Evolutionary conservation across 2,888 invertebrate species (phyloP).

Genomic region (Macaria liturata): DNA sequence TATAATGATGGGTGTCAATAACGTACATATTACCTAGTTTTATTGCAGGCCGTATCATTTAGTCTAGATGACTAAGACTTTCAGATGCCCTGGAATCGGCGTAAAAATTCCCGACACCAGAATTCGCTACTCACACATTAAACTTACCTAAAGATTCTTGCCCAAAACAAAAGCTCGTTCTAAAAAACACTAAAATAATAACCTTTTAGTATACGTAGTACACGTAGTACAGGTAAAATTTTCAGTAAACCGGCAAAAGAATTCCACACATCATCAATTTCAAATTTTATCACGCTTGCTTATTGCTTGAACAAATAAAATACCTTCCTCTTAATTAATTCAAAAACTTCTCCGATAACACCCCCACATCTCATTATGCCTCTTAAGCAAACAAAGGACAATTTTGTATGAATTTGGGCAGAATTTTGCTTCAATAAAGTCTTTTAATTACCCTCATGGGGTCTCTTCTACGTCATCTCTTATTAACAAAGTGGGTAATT

Average conservation of each 20-base stretch:
- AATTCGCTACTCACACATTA: too few species aligned
- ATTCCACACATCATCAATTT: background rate
- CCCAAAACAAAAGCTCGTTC: background rate
- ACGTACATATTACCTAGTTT: too few species aligned
- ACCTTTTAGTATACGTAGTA: too few species aligned
- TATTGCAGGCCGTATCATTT: too few species aligned
- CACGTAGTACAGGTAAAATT: background rate
- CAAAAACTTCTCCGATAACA: conserved; percentile 15
- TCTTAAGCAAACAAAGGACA: conserved; percentile 24
- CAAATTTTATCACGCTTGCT: background rate
- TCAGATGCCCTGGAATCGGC: too few species aligned
- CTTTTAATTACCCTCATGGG: conserved; percentile 22
- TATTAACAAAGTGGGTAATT: conserved; percentile 17
- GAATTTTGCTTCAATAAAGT: conserved; percentile 22
- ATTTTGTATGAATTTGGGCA: conserved; percentile 22
- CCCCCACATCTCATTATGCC: conserved; percentile 6
- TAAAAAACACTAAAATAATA: background rate
- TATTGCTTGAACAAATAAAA: conserved; percentile 1
- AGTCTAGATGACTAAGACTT: too few species aligned
- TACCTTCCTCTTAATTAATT: conserved; percentile 7
- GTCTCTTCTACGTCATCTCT: conserved; percentile 19
- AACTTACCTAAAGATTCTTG: too few species aligned
- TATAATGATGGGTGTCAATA: too few species aligned
- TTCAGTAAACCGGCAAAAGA: background rate
- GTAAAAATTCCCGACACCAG: too few species aligned